Evolutionary conservation across 2,888 invertebrate species (phyloP).

Genomic region (Epinotia ramella): DNA sequence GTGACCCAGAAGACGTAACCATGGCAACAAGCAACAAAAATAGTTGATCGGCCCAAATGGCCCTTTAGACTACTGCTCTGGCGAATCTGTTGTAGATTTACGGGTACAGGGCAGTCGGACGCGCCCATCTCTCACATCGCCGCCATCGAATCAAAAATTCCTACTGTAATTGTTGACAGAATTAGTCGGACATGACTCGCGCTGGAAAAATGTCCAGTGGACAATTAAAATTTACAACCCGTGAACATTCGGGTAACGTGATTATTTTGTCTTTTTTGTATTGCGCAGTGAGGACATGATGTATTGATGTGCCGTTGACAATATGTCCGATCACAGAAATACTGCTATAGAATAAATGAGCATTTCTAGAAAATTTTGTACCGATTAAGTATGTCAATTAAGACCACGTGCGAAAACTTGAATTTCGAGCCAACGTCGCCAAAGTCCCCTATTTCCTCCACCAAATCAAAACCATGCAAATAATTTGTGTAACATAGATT

Average conservation of each 20-base stretch:
- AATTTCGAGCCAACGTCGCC: too few relatives aligned
- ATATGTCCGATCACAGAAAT: too few relatives aligned
- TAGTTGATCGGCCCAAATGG: too few relatives aligned
- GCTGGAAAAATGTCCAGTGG: neutral
- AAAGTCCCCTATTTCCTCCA: too few relatives aligned
- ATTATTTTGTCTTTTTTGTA: neutral
- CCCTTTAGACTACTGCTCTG: neutral
- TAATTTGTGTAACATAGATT: too few relatives aligned
- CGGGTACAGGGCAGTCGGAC: conserved; percentile 6
- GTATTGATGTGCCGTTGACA: neutral
- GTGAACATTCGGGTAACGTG: neutral
- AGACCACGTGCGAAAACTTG: too few relatives aligned
- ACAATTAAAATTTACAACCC: conserved; percentile 4
- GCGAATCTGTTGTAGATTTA: neutral
- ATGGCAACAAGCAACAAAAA: too few relatives aligned
- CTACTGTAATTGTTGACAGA: conserved; percentile 30
- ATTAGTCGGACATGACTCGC: conserved; percentile 8
- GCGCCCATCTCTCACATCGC: conserved; percentile 12
- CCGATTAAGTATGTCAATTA: too few relatives aligned
- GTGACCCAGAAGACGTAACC: too few relatives aligned
- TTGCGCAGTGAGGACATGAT: neutral
- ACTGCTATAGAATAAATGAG: too few relatives aligned
- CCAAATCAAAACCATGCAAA: too few relatives aligned
- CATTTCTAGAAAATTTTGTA: too few relatives aligned
- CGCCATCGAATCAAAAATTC: conserved; percentile 22